A percentile compares a stretch with the other conserved stretches of the same genome.
Conservation (phyloP, 2,888 invertebrate genomes). For the Drosophila limbata region DNA sequence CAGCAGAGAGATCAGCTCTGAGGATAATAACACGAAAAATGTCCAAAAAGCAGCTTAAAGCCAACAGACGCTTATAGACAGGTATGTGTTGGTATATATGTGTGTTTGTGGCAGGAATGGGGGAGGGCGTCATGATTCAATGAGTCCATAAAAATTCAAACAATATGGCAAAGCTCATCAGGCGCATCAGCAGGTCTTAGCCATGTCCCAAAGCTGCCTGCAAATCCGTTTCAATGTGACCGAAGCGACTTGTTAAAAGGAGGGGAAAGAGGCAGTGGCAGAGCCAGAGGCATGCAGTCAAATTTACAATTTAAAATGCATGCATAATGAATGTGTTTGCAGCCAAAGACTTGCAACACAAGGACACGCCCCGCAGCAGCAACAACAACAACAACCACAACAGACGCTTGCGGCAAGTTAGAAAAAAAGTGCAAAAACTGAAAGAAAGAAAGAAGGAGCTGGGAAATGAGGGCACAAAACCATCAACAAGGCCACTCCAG, state of each 20-base stretch:
- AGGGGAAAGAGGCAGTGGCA: background rate
- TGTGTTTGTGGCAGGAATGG: background rate
- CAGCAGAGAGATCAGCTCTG: conserved; percentile 4
- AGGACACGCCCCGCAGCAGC: conserved; percentile 49
- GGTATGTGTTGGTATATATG: conserved; percentile 6
- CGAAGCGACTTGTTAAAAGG: background rate
- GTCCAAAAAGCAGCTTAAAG: conserved; percentile 41
- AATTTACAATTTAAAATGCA: conserved; percentile 79
- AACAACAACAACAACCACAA: conserved; percentile 8
- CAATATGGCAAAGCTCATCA: conserved; percentile 76
- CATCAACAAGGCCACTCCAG: conserved; percentile 56
- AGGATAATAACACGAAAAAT: conserved; percentile 56
- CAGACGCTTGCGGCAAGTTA: conserved; percentile 19
- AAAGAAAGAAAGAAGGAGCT: conserved; percentile 1
- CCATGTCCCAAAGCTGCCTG: conserved; percentile 54
- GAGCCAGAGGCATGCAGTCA: conserved; percentile 47
- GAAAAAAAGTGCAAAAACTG: conserved; percentile 4
- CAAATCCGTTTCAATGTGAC: conserved; percentile 49
- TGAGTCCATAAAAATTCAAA: conserved; percentile 68
- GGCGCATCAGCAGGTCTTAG: conserved; percentile 71
- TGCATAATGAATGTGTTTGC: conserved; percentile 76
- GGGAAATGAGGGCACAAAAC: conserved; percentile 33
- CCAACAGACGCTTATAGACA: background rate
- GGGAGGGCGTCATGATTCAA: conserved; percentile 12
- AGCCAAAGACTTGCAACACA: conserved; percentile 66